Base-by-base conservation (phyloP, 2,797 vertebrate genomes). In the Dallia pectoralis region DNA sequence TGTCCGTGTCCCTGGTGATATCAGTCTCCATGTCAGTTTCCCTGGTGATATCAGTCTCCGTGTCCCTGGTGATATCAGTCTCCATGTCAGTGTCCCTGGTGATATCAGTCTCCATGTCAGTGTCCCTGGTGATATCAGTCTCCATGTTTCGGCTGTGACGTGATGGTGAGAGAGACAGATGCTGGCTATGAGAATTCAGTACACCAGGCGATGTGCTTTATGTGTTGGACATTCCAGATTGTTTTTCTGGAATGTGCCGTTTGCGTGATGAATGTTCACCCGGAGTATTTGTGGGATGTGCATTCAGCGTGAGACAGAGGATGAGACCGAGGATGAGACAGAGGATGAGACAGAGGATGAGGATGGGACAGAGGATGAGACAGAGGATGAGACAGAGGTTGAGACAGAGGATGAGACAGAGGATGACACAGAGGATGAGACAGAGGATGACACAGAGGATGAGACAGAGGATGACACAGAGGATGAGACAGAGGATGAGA, bases 261-360 rank as follows among this genome's bases (percentile, higher is more conserved):
- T 59, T 64, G 19, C 76, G 49, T 82, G 74, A 85, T 85, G 61
- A 75, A 84, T 83, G 74, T 82, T 82, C 59, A 81, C 33, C 47
- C 65, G 72, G 27, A 65, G 48, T 64, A 32, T 79, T 61, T 77
- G 74, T 71, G 66, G 64, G 53, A 33, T 70, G 49, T 69, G 40
- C n/a, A 67, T 36, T 40, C 33, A 40, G 12, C 14, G 22, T 70
- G 59, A 70, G 67, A 49, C 29, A 27, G 40, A 11, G 33, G 33
- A n/a, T n/a, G n/a, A n/a, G n/a, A n/a, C n/a, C n/a, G n/a, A n/a
- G n/a, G n/a, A n/a, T n/a, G n/a, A n/a, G n/a, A n/a, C n/a, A n/a
- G n/a, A n/a, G n/a, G n/a, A n/a, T n/a, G n/a, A n/a, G n/a, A n/a
- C n/a, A n/a, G n/a, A n/a, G n/a, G n/a, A n/a, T n/a, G n/a, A n/a